Evolutionary conservation across 2,888 invertebrate genomes (phyloP), one percentile per base, ranked within the genome.

Genomic region (Dyspetes luteomarginatus): DNA sequence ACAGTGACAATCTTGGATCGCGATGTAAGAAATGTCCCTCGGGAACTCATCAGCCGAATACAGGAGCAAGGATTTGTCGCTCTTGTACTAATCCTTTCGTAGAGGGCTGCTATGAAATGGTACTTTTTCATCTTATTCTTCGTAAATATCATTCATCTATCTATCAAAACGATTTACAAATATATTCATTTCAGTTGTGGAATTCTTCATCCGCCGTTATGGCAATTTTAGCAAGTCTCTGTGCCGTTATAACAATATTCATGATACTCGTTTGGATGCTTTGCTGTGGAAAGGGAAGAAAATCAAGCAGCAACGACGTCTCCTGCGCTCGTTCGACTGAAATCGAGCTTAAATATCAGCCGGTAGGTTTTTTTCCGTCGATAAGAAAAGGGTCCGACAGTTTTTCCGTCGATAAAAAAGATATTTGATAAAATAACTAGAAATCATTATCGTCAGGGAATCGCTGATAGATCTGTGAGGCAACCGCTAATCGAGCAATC

Each of bases 81-180:
- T 81, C 86, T 84, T 89, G 89, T 58, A 87, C 86, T 83, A 88
- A 87, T 87, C 89, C 89, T 81, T 88, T 89, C 83, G 82, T 87
- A 72, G 87, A 88, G 67, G 89, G 88, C 55, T 89, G 89, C 74
- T 84, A 86, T 79, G 84, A 87, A 69, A 89, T 88, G 88, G 89
- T 89, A 85, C 55, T 7, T 26, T 15, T 28, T n/a, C 30, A 58
- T 73, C 12, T 74, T 17, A 7, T 58, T 78, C 19, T 12, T n/a
- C n/a, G n/a, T n/a, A n/a, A n/a, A 24, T 17, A 48, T 58, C 55
- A 55, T 56, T 22, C 19, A 1, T 55, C 7, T 56, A 50, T 12
- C 41, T 4, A n/a, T 52, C 28, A 45, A 9, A 22, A 17, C 4
- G 30, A 62, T 52, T 15, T 24, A 9, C 45, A 68, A 78, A n/a